Conservation (phyloP, 2,113 vertebrate species). For the Tursiops truncatus region DNA sequence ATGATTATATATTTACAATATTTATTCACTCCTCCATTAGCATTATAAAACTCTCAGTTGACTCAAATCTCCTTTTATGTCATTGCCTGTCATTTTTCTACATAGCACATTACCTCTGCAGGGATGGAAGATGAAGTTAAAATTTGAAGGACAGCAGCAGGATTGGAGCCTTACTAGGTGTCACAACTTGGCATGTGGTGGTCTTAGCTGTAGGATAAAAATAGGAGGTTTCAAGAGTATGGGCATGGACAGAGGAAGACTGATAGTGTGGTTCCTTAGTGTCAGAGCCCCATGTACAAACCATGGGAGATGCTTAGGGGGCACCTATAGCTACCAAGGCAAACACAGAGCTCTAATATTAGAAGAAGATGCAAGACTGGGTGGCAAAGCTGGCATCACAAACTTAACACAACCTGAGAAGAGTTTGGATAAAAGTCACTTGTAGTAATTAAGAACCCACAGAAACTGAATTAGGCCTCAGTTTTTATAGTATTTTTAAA, state of each 20-base stretch:
- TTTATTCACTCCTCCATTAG: background rate
- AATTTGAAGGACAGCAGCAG: background rate
- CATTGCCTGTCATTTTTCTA: background rate
- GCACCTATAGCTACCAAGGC: background rate
- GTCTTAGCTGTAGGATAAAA: background rate
- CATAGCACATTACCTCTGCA: background rate
- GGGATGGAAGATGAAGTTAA: background rate
- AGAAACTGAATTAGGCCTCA: background rate
- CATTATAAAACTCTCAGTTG: background rate
- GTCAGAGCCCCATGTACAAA: background rate
- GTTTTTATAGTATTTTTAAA: background rate
- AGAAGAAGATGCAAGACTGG: background rate
- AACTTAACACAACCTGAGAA: background rate
- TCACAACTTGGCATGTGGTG: background rate
- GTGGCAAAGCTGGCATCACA: background rate
- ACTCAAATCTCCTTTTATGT: background rate
- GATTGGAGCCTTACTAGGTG: background rate
- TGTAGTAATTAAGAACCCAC: background rate
- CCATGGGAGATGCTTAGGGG: background rate
- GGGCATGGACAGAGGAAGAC: background rate
- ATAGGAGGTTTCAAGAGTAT: background rate
- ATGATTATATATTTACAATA: background rate
- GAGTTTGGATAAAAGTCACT: background rate
- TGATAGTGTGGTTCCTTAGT: background rate
- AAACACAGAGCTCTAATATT: background rate